phyloP scores from a whole-genome alignment of 1,140 invertebrate species.

The Bombus pyrosoma region DNA sequence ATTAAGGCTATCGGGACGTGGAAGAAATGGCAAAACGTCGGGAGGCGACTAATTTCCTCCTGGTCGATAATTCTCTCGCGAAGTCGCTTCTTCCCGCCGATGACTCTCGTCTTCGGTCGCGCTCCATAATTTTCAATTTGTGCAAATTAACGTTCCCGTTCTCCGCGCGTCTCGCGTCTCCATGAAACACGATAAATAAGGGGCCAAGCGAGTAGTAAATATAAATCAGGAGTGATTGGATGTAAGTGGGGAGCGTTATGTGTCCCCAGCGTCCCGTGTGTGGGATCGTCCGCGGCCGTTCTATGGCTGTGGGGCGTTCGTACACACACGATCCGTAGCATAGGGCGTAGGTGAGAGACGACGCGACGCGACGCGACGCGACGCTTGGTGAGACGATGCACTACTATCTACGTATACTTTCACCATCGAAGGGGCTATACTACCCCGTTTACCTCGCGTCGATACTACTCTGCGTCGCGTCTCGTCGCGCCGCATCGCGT shows the following conservation, averaged over 20 bases:
- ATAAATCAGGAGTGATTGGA: constrained; percentile 84
- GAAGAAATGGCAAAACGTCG: not conserved
- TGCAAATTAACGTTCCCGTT: constrained; percentile 81
- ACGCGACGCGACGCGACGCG: not conserved
- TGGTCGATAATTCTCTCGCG: constrained; percentile 10
- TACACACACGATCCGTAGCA: not conserved
- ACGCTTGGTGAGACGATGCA: constrained; percentile 51
- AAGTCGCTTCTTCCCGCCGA: constrained; percentile 10
- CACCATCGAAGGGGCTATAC: constrained; percentile 44
- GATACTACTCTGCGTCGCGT: not conserved
- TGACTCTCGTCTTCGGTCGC: constrained; percentile 45
- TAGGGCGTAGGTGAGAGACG: constrained; percentile 43
- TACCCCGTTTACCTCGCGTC: constrained; percentile 48
- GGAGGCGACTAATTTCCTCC: constrained; percentile 14
- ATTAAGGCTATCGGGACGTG: not conserved
- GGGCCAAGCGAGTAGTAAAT: constrained; percentile 82
- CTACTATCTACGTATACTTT: constrained; percentile 48
- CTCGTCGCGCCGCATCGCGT: not conserved
- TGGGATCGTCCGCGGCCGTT: constrained; percentile 74
- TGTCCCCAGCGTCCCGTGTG: constrained; percentile 82
- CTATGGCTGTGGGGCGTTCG: constrained; percentile 46
- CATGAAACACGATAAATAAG: constrained; percentile 81
- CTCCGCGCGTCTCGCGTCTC: constrained; percentile 70
- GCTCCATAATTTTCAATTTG: constrained; percentile 82
- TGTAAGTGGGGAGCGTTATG: constrained; percentile 83